Conservation (phyloP, 2,797 vertebrate genomes). For the Anomalospiza imberbis region DNA sequence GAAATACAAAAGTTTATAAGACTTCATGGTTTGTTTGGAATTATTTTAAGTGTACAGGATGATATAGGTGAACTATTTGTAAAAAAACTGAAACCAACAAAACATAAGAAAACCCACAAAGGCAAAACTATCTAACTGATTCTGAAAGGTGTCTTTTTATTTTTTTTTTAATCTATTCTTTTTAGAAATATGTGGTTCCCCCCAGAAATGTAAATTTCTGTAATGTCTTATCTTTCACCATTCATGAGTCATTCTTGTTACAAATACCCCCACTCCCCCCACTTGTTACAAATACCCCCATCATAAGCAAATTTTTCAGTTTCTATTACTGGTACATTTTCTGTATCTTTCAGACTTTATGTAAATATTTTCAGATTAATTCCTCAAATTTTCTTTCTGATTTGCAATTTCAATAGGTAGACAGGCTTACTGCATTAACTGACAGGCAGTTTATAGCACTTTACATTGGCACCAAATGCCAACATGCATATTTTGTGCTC, state of each 20-base stretch:
- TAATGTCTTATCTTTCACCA: neutral
- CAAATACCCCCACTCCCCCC: accelerated
- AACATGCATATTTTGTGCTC: neutral
- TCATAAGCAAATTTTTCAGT: neutral
- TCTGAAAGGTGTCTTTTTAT: neutral
- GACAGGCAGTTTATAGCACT: neutral
- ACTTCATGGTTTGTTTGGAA: neutral
- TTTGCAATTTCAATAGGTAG: neutral
- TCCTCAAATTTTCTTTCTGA: neutral
- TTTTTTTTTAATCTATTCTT: neutral
- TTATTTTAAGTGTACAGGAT: neutral
- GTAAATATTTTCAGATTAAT: neutral
- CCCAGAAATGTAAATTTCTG: accelerated
- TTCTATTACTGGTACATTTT: neutral
- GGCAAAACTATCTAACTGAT: neutral
- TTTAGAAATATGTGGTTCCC: neutral
- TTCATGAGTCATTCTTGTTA: neutral
- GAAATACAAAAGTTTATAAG: neutral
- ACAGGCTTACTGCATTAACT: neutral
- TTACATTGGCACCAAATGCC: neutral
- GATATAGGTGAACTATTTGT: neutral
- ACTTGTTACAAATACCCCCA: neutral
- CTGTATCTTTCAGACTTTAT: neutral
- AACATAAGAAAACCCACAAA: neutral
- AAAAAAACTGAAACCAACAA: neutral